Conservation (phyloP, 1,140 invertebrate genomes). For the Drosophila teissieri region DNA sequence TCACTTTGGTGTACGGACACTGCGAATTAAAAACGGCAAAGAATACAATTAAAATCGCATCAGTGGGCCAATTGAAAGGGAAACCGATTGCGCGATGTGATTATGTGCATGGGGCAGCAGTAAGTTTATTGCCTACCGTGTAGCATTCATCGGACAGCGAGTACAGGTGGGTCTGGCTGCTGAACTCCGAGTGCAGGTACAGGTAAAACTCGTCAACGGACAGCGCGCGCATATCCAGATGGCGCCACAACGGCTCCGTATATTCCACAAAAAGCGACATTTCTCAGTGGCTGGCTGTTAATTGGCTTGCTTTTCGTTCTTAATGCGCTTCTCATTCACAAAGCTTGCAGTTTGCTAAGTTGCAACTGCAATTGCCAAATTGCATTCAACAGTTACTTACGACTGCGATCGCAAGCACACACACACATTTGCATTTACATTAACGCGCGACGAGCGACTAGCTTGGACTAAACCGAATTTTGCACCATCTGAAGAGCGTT, state of each 20-base stretch:
- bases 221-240: conserved; percentile 70
- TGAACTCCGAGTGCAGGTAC: conserved; percentile 48
- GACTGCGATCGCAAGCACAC: conserved; percentile 1
- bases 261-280: conserved; percentile 79
- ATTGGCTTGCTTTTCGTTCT: neutral
- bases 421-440: neutral
- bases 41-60: conserved; percentile 33
- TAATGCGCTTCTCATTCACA: conserved; percentile 14
- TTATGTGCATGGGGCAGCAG: neutral
- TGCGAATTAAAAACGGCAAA: conserved; percentile 37
- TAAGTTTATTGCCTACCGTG: conserved; percentile 60
- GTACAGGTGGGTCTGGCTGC: conserved; percentile 58
- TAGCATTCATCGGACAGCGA: conserved; percentile 75
- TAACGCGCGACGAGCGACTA: conserved; percentile 15
- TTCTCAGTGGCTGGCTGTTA: neutral
- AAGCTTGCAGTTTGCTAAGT: conserved; percentile 18
- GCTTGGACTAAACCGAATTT: conserved; percentile 39
- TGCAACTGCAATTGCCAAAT: conserved; percentile 19
- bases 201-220: conserved; percentile 74
- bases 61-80: conserved; percentile 31
- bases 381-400: conserved; percentile 3
- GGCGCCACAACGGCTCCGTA: conserved; percentile 74
- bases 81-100: conserved; percentile 19
- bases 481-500: conserved; percentile 1
- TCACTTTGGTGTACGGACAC: conserved; percentile 85